These are phyloP conservation scores for Delia radicum DNA, from an alignment of 1,140 invertebrate genomes.

Conservation along the genomic window DNA sequence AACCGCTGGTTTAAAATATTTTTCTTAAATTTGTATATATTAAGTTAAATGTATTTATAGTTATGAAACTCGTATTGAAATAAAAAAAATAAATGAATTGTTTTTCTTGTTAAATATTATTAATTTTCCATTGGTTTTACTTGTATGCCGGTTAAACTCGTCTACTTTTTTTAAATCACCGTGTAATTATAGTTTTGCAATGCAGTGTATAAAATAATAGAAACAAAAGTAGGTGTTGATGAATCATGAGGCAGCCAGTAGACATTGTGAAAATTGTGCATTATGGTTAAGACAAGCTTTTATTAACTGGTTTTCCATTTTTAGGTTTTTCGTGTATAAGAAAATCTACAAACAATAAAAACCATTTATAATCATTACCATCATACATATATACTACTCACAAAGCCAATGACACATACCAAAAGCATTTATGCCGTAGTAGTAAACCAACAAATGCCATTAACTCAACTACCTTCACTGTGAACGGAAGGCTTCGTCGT, in stretches of 20 bases:
- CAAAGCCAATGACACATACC: background rate
- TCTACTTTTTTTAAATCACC: no score
- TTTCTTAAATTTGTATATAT: no score
- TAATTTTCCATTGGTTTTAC: no score
- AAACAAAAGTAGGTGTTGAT: conserved; percentile 1
- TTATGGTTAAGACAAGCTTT: background rate
- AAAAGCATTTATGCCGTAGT: no score
- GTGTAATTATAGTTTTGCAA: no score
- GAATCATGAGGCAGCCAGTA: background rate
- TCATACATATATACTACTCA: background rate
- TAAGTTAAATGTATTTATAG: no score
- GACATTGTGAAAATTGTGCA: background rate
- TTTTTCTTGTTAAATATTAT: no score
- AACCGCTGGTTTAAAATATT: no score
- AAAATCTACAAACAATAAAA: background rate
- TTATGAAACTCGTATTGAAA: no score
- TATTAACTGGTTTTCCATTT: background rate
- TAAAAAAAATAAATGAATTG: no score
- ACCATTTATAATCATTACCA: background rate
- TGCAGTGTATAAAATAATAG: no score
- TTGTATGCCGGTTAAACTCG: no score
- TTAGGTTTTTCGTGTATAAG: background rate
- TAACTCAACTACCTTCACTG: background rate
- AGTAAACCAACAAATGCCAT: background rate
- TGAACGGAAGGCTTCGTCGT: background rate